phyloP scores from a whole-genome alignment of 1,140 invertebrate genomes.

The Anoplolepis gracilipes region DNA sequence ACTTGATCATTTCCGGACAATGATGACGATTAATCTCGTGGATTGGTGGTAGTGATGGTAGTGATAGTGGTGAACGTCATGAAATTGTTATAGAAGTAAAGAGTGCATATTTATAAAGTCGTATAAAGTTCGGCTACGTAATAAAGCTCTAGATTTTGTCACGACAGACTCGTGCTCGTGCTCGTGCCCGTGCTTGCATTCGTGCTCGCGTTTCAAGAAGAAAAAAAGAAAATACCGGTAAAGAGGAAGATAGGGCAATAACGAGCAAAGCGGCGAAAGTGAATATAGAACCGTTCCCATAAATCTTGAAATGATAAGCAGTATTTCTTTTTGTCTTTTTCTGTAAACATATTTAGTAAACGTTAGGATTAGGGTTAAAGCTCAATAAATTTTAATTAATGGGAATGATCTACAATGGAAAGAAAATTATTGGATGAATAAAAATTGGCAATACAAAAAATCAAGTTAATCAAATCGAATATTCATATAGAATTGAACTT shows the following conservation, averaged over 20 bases:
- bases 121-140: constrained; percentile 4
- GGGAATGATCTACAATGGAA: background rate
- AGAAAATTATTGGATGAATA: background rate
- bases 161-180: constrained; percentile 33
- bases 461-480: constrained; percentile 2
- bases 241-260: background rate
- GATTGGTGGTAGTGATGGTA: constrained; percentile 5
- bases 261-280: constrained; percentile 41
- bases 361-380: background rate
- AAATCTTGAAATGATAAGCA: background rate
- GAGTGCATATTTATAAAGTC: constrained; percentile 8
- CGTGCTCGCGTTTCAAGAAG: constrained; percentile 9
- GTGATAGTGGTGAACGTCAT: constrained; percentile 9
- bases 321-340: background rate
- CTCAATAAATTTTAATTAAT: background rate
- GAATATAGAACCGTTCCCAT: constrained; percentile 19
- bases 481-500: background rate
- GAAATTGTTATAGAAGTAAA: constrained; percentile 11
- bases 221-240: background rate
- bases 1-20: constrained; percentile 52
- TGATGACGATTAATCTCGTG: constrained; percentile 55
- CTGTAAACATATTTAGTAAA: background rate
- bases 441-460: constrained; percentile 11
- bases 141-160: constrained; percentile 10
- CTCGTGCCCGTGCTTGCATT: constrained; percentile 41